Percentiles rank a stretch among this genome's conserved stretches.
These are phyloP conservation scores for Sebastes hubbsi DNA, from an alignment of 2,797 vertebrate genomes.

Conservation along the genomic window DNA sequence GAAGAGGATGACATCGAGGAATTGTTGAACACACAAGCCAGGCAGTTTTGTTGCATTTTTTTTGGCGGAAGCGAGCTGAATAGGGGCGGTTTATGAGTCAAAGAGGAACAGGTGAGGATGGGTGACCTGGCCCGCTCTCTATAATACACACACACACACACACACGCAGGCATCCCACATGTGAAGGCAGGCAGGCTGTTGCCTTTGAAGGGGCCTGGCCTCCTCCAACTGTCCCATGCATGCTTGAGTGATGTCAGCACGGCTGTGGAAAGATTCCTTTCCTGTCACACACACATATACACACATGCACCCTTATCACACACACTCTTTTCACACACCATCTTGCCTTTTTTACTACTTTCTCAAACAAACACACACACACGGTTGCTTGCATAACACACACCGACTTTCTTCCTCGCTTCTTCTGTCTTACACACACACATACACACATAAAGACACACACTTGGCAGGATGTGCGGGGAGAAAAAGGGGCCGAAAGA, in stretches of 20 bases:
- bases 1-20: slow-evolving; percentile 21
- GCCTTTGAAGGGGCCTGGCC: slow-evolving; percentile 65
- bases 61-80: slow-evolving; percentile 47
- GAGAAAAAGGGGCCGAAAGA: slow-evolving; percentile 84
- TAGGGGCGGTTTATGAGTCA: slow-evolving; percentile 46
- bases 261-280: slow-evolving; percentile 80
- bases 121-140: slow-evolving; percentile 32
- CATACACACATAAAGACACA: slow-evolving; percentile 50
- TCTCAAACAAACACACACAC: slow-evolving; percentile 35
- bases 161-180: slow-evolving; percentile 56
- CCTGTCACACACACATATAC: slow-evolving; percentile 55
- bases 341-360: slow-evolving; percentile 29
- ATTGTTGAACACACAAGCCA: not conserved
- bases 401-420: slow-evolving; percentile 38
- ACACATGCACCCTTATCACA: slow-evolving; percentile 26
- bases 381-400: slow-evolving; percentile 27
- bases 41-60: slow-evolving; percentile 9
- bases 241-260: slow-evolving; percentile 76
- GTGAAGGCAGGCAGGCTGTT: slow-evolving; percentile 58
- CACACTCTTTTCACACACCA: slow-evolving; percentile 20
- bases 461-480: slow-evolving; percentile 81
- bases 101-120: slow-evolving; percentile 63
- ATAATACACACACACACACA: slow-evolving; percentile 3
- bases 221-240: slow-evolving; percentile 74
- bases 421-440: slow-evolving; percentile 25